Conservation (phyloP, 2,888 invertebrate species). For the Tipula lateralis region DNA sequence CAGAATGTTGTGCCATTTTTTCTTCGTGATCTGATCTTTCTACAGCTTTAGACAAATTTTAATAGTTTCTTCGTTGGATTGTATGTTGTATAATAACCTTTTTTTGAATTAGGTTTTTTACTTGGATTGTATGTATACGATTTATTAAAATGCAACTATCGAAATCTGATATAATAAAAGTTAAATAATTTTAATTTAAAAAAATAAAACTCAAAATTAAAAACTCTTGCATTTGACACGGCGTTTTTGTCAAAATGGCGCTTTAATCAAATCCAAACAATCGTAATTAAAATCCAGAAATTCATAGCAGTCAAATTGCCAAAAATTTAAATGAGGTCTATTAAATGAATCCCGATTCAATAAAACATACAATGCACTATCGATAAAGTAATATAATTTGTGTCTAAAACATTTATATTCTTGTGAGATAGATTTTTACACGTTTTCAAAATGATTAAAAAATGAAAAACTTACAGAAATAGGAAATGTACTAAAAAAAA, state of each 20-base stretch:
- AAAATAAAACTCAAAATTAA: not conserved
- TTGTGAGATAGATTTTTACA: not conserved
- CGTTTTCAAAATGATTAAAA: slow-evolving; percentile 14
- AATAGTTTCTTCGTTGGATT: not conserved
- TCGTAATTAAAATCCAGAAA: slow-evolving; percentile 13
- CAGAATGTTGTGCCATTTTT: slow-evolving; percentile 29
- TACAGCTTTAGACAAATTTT: not conserved
- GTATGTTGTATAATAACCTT: not conserved
- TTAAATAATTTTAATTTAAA: slow-evolving; percentile 5
- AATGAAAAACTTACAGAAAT: not conserved
- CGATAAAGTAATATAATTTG: not conserved
- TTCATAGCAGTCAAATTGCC: not conserved
- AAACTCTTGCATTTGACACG: slow-evolving; percentile 27
- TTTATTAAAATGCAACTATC: not conserved
- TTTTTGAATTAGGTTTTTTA: not conserved
- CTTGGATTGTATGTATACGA: not conserved
- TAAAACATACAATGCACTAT: not conserved
- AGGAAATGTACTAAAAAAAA: slow-evolving; percentile 11
- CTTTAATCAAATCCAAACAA: slow-evolving; percentile 25
- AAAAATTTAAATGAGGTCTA: not conserved
- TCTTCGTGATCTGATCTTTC: not conserved
- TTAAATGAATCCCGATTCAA: not conserved
- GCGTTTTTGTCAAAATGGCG: slow-evolving; percentile 31
- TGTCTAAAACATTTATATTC: not conserved
- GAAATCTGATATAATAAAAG: not conserved